A percentile compares a stretch with the other conserved stretches of the same genome.
These are phyloP conservation scores for Balearica regulorum DNA, from an alignment of 2,797 vertebrate genomes.

Conservation along the genomic window DNA sequence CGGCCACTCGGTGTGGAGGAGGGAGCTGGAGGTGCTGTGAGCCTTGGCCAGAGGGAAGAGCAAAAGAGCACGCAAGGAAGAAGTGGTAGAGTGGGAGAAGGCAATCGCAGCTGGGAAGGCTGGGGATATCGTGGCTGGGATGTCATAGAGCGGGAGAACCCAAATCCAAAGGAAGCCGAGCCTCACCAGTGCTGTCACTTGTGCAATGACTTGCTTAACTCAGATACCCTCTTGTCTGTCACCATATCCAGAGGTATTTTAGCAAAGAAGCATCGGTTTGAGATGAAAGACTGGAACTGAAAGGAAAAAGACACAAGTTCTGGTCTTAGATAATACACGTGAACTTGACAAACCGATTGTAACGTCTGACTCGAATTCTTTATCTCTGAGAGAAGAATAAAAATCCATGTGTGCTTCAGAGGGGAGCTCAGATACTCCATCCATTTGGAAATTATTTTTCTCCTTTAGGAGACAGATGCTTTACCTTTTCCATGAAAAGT, in stretches of 20 bases:
- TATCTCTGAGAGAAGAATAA: constrained; percentile 1
- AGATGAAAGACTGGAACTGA: not conserved
- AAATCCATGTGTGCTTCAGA: constrained; percentile 7
- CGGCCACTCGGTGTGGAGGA: accelerated
- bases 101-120: not conserved
- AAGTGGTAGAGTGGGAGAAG: not conserved
- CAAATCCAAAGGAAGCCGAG: not conserved
- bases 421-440: constrained; percentile 12
- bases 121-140: not conserved
- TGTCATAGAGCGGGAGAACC: not conserved
- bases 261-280: not conserved
- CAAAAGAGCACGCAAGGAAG: accelerated
- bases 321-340: not conserved
- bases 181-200: not conserved
- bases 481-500: constrained; percentile 60
- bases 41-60: not conserved
- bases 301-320: not conserved
- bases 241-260: not conserved
- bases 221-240: not conserved
- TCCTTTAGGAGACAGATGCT: constrained; percentile 55
- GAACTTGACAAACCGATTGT: not conserved
- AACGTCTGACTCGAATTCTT: constrained; percentile 21
- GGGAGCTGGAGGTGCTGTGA: not conserved
- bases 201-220: not conserved
- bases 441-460: constrained; percentile 53